Conservation (phyloP, 2,113 vertebrate genomes). For the Lamprotornis superbus region DNA sequence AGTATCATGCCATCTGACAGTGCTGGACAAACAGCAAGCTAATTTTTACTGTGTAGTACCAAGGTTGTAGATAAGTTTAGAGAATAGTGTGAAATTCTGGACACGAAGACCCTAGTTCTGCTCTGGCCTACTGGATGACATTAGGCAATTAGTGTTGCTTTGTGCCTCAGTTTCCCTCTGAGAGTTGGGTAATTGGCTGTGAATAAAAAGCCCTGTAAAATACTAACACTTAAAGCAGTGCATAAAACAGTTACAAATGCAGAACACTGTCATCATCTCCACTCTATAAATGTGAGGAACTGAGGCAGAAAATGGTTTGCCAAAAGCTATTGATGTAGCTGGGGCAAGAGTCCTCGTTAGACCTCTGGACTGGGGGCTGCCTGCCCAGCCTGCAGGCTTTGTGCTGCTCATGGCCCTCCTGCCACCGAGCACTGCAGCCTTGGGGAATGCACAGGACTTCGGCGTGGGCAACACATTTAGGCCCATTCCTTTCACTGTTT, state of each 20-base stretch:
- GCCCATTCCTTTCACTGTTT: not conserved
- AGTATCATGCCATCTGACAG: not conserved
- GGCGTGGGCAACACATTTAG: not conserved
- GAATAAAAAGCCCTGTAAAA: conserved; percentile 9
- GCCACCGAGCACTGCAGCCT: rapidly evolving
- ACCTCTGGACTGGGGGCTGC: not conserved
- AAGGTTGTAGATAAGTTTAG: not conserved
- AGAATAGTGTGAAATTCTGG: not conserved
- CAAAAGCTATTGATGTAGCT: conserved; percentile 6
- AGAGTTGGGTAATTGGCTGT: not conserved
- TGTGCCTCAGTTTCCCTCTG: conserved; percentile 8
- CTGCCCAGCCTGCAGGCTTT: not conserved
- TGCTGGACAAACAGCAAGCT: not conserved
- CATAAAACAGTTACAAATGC: not conserved
- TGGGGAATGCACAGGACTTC: not conserved
- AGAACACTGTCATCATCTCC: not conserved
- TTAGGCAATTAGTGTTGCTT: not conserved
- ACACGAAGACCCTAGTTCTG: not conserved
- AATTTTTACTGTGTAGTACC: not conserved
- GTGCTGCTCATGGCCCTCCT: not conserved
- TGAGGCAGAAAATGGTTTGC: conserved; percentile 54
- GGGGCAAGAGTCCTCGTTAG: conserved; percentile 30
- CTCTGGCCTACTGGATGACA: not conserved
- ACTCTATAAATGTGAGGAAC: conserved; percentile 18
- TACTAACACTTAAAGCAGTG: not conserved